Base-by-base conservation (phyloP, 2,888 invertebrate species). In the Ochropleura plecta region DNA sequence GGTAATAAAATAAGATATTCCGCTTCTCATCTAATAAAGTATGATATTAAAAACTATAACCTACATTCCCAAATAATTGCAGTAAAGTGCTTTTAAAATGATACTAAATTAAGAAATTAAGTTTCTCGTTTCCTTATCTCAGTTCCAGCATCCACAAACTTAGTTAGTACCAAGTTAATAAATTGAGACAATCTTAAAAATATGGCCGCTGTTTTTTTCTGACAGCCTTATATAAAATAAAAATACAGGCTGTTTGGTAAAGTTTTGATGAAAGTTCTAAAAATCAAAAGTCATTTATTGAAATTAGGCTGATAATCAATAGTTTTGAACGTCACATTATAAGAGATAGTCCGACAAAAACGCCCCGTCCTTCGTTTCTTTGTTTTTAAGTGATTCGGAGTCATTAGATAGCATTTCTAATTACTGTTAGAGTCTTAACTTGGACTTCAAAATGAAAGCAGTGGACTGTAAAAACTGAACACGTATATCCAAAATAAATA, bases 101-200 rank as follows among this genome's bases (percentile, higher is more conserved):
- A n/a, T 60, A 55, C 14, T 60, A 18, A 72, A 77, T 30, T 65
- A 20, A 62, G 64, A 71, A 73, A 72, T 62, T 70, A 65, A 59
- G 46, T 67, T 55, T 62, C 12, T 49, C 55, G 44, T 70, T 74
- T 20, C 55, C 72, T 79, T 81, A 83, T 81, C 83, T 70, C 18
- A 16, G 18, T 10, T 16, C 14, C 60, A 72, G 68, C 78, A 60
- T 44, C 40, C 73, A 70, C 20, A 65, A 75, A 78, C 62, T 20
- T 9, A 68, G 64, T 60, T 75, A 62, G 53, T 42, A 66, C 3
- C 9, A 49, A 59, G 18, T 48, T 60, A 60, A 78, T 81, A 83
- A 67, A 74, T 78, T 48, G 51, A 46, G 20, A 49, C n/a, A 70
- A 81, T 81, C 78, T 64, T 55, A 62, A 67, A 81, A 74, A 72